These are phyloP conservation scores for Neogale vison DNA, from an alignment of 2,113 vertebrate species.

Conservation along the genomic window DNA sequence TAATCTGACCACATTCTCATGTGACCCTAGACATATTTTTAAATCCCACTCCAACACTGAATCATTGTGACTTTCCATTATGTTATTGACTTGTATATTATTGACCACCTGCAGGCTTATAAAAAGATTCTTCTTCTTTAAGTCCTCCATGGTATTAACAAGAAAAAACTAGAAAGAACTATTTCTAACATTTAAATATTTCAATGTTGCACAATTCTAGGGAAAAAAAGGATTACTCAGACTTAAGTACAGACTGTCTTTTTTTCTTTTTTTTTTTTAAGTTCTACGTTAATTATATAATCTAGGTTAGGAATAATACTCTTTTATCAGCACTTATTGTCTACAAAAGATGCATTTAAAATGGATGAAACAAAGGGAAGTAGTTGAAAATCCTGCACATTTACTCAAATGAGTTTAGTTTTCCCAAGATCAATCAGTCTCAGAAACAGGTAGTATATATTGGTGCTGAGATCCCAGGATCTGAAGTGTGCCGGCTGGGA, in stretches of 20 bases:
- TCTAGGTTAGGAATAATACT: background rate
- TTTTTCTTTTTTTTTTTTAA: background rate
- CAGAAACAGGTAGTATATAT: background rate
- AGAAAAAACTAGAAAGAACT: background rate
- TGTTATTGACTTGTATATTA: background rate
- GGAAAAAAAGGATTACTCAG: background rate
- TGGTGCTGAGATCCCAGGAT: background rate
- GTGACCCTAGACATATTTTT: background rate
- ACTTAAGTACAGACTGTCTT: background rate
- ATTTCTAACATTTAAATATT: background rate
- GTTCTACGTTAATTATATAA: background rate
- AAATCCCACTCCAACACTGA: background rate
- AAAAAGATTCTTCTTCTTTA: background rate
- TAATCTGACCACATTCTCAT: background rate
- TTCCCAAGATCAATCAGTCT: background rate
- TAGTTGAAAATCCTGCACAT: background rate
- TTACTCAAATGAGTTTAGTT: background rate
- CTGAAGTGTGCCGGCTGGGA: background rate
- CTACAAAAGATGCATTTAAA: background rate
- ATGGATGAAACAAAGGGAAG: background rate
- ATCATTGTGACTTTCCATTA: background rate
- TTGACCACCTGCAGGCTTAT: background rate
- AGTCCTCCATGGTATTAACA: background rate
- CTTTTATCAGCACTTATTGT: background rate
- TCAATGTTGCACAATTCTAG: background rate